Conservation (phyloP, 2,113 vertebrate genomes). For the Carlito syrichta region DNA sequence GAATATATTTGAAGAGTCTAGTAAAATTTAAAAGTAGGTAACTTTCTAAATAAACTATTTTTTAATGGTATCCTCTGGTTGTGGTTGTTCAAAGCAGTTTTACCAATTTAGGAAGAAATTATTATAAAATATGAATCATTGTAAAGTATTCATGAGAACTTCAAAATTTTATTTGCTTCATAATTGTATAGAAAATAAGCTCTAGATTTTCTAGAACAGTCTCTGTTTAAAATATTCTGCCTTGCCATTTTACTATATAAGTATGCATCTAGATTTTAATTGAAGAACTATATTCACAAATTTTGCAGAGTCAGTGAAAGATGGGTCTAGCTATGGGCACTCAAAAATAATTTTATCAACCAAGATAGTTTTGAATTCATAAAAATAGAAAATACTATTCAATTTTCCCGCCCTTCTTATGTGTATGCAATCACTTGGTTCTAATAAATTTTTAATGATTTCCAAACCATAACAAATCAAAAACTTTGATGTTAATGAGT, state of each 20-base stretch:
- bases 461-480: neutral
- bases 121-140: neutral
- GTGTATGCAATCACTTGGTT: neutral
- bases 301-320: neutral
- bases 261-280: neutral
- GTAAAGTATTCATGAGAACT: neutral
- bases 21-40: neutral
- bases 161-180: neutral
- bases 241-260: neutral
- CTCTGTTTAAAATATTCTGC: neutral
- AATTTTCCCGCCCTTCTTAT: neutral
- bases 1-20: neutral
- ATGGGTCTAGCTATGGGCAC: neutral
- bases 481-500: neutral
- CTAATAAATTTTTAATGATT: neutral
- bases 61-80: neutral
- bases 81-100: neutral
- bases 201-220: neutral
- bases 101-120: neutral
- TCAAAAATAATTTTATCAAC: no score
- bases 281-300: neutral
- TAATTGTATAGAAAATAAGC: neutral
- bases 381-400: neutral
- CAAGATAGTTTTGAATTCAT: neutral
- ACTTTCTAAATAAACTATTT: neutral